Base-by-base conservation (phyloP, 2,113 vertebrate genomes). In the Hiodon alosoides region DNA sequence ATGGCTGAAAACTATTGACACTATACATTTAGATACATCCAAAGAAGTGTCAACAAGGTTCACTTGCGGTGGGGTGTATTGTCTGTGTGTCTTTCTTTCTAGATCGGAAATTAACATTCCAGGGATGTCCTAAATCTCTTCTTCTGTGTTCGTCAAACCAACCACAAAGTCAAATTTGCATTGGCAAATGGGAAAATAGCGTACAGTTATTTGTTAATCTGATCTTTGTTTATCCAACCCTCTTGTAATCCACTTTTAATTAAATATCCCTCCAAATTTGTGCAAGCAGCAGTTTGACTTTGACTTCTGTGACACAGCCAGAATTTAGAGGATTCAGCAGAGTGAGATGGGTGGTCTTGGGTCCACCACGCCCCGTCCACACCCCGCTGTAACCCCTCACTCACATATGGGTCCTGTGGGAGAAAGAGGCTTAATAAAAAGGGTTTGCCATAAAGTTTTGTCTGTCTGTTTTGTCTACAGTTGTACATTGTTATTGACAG, bases 221-320 rank as follows among this genome's bases (percentile, higher is more conserved):
- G 95, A 97, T 96, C 93, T 94, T 93, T 94, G 93, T 93, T 96
- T 94, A 94, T 94, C 93, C 94, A 92, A 89, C 91, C 90, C 89
- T 91, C 90, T 90, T 85, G 92, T 96, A 97, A 98, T 96, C 95
- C 94, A 93, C 92, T 95, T 98, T 96, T 97, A 98, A 98, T 98
- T 98, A 98, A 97, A 98, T 96, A 94, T 90, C 89, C 85, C 85
- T 87, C 94, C 94, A 94, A 95, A 96, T 93, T 92, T 92, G 91
- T 91, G 86, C 90, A 91, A 94, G 94, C 94, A 95, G 94, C 94
- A 95, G 93, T 95, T 95, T 95, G 95, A 96, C 93, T 95, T 95
- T 96, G 94, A 93, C 93, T 95, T 93, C 93, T 93, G 93, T 92
- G 87, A 92, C 81, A 87, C 79, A 84, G 86, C 86, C 91, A 92